Conservation (phyloP, 2,797 vertebrate species). For the Bovichtus variegatus region DNA sequence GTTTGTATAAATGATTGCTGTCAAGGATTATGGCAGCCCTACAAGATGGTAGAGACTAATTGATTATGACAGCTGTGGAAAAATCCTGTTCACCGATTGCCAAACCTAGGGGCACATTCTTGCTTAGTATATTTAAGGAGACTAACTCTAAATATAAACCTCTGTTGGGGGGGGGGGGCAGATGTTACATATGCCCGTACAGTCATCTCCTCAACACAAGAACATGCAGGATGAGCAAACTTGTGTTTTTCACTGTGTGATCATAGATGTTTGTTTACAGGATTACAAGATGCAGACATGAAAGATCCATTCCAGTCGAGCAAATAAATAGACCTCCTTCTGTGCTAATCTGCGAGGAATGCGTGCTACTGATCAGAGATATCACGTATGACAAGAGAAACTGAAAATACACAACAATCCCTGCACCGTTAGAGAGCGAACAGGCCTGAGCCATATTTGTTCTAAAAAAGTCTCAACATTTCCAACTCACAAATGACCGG, state of each 20-base stretch:
- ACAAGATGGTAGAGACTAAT: constrained; percentile 52
- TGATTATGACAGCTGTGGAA: constrained; percentile 70
- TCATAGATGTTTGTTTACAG: constrained; percentile 15
- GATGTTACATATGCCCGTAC: constrained; percentile 53
- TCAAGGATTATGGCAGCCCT: constrained; percentile 33
- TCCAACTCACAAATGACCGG: neutral
- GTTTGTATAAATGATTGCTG: constrained; percentile 52
- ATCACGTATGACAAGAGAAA: constrained; percentile 2
- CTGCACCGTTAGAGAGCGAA: constrained; percentile 1
- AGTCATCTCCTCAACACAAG: constrained; percentile 28
- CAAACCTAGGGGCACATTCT: constrained; percentile 62
- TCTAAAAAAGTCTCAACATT: neutral
- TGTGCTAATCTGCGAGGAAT: constrained; percentile 26
- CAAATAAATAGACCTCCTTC: constrained; percentile 19
- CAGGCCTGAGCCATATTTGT: neutral
- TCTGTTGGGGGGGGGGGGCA: constrained; percentile 35
- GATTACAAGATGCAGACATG: constrained; percentile 22
- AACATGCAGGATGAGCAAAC: constrained; percentile 28
- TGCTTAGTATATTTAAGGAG: constrained; percentile 57
- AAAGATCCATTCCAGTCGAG: constrained; percentile 18
- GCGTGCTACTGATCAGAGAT: constrained; percentile 16
- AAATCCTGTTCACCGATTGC: constrained; percentile 45
- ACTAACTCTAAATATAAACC: constrained; percentile 67
- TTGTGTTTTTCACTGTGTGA: constrained; percentile 16
- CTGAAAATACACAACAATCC: neutral